These are phyloP conservation scores for Anticlea derivata DNA, from an alignment of 2,888 invertebrate genomes.

Conservation along the genomic window DNA sequence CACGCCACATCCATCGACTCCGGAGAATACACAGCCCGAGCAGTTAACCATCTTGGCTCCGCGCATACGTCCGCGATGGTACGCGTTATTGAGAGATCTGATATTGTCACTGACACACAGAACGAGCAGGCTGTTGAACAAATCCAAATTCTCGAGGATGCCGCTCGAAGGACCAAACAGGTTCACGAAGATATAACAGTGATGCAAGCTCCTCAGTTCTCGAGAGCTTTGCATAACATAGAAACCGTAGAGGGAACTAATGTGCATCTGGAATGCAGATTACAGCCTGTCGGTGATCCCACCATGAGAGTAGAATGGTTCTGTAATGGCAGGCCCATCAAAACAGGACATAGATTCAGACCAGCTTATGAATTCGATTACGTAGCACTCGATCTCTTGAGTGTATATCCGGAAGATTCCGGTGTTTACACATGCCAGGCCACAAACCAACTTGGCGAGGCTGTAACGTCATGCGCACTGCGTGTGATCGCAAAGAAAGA, in stretches of 20 bases:
- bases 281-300: constrained; percentile 96
- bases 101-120: constrained; percentile 94
- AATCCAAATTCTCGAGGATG: constrained; percentile 94
- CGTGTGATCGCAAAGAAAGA: constrained; percentile 95
- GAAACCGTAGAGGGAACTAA: constrained; percentile 96
- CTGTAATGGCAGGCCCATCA: constrained; percentile 96
- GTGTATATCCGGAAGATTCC: constrained; percentile 98
- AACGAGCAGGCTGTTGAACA: constrained; percentile 96
- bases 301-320: constrained; percentile 98
- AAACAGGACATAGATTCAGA: constrained; percentile 96
- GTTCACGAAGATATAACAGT: constrained; percentile 92
- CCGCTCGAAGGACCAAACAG: constrained; percentile 87
- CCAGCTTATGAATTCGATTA: constrained; percentile 99
- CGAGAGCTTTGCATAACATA: constrained; percentile 93
- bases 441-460: constrained; percentile 96
- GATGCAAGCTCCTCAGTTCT: constrained; percentile 94
- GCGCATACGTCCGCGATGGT: constrained; percentile 96
- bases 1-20: constrained; percentile 97
- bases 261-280: constrained; percentile 95
- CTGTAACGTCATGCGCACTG: constrained; percentile 95
- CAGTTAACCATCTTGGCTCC: constrained; percentile 96
- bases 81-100: constrained; percentile 91
- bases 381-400: constrained; percentile 97
- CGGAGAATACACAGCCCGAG: constrained; percentile 97
- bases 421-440: constrained; percentile 98